phyloP scores from a whole-genome alignment of 2,113 vertebrate genomes.

The Nothoprocta pentlandii region DNA sequence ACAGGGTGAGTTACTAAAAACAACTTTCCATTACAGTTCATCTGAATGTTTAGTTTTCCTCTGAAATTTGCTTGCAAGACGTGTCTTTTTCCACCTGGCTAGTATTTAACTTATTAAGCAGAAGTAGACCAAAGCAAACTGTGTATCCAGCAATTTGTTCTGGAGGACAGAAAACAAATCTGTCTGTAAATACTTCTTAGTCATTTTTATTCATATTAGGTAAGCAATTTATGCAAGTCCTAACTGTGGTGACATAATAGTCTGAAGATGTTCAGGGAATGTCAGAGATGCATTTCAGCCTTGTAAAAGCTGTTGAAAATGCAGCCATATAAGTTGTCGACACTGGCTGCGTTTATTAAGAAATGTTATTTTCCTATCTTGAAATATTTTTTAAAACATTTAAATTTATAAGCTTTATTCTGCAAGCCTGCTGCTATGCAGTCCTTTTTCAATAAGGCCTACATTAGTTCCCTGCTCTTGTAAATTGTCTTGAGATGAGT shows the following conservation, averaged over 20 bases:
- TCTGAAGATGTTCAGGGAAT: constrained; percentile 1
- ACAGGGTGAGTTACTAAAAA: constrained; percentile 82
- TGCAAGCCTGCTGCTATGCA: neutral
- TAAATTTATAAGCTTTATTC: neutral
- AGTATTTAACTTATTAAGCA: neutral
- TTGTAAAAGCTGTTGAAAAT: constrained; percentile 48
- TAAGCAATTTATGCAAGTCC: neutral
- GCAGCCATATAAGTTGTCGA: constrained; percentile 12
- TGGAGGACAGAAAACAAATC: neutral
- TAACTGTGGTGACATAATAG: constrained; percentile 4
- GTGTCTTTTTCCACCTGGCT: neutral
- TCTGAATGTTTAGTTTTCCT: neutral
- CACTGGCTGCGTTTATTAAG: constrained; percentile 2
- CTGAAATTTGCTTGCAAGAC: neutral
- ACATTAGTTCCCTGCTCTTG: neutral
- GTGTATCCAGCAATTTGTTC: neutral
- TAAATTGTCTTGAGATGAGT: neutral
- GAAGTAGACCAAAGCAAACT: neutral
- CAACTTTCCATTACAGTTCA: neutral
- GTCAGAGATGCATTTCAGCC: constrained; percentile 13
- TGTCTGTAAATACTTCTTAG: neutral
- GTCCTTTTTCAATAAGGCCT: neutral
- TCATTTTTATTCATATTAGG: neutral
- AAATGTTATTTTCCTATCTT: neutral
- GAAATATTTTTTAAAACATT: neutral